Evolutionary conservation across 2,113 vertebrate species (phyloP), one percentile per base, ranked within the genome.

Genomic region (Tor tambroides): DNA sequence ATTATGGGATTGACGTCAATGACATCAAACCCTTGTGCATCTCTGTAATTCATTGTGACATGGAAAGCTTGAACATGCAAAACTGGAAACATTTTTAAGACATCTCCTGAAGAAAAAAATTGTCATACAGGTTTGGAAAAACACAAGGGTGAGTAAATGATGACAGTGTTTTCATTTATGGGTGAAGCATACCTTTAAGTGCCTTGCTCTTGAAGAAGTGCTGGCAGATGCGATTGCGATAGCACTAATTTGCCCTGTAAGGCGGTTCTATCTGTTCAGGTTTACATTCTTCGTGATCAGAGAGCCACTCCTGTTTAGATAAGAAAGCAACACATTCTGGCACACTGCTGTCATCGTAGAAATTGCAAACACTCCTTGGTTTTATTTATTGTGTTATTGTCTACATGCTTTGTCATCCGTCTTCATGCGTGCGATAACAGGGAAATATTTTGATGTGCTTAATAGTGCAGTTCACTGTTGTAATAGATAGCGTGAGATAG

Each of bases 251-350:
- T 87, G 88, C 91, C 90, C 84, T 75, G 89, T 54, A 81, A 67
- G 76, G 75, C 89, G 77, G 86, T 76, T 56, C 63, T 86, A n/a
- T 90, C 91, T 89, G 79, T 89, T 84, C 83, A 81, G 88, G 90
- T 93, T 94, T 90, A 91, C 85, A 87, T 89, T 92, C 51, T 88
- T 87, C 87, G 83, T 74, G 17, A 79, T 69, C 49, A 88, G 84
- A 84, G 19, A 77, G 89, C 75, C 74, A 76, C 86, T 88, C 81
- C 90, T 93, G 88, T 92, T 93, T 92, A 89, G 87, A 93, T 91
- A 90, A 90, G 90, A 72, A 67, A 83, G 43, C 90, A 88, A 90
- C 88, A 86, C 86, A 88, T 93, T 88, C 76, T 61, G 85, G 71
- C 61, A 88, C 59, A 75, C 67, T 87, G 81, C 83, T 77, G 43